A percentile compares a stretch with the other conserved stretches of the same genome.
phyloP scores from a whole-genome alignment of 2,888 invertebrate species.

The Drosophila imparisetae region DNA sequence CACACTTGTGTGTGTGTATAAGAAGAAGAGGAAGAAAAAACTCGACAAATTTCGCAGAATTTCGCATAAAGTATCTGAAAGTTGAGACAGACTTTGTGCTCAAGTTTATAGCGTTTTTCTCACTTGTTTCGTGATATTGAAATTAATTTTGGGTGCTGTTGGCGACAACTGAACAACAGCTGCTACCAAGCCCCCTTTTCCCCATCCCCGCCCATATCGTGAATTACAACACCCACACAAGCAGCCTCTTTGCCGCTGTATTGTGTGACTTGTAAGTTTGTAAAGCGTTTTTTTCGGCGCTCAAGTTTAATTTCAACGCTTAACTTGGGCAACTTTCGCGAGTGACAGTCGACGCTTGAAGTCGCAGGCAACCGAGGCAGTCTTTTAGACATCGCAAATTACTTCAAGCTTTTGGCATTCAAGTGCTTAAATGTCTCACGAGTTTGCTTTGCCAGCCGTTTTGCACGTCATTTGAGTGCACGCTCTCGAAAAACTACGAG shows the following conservation, averaged over 20 bases:
- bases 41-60: constrained; percentile 14
- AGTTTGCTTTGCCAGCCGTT: constrained; percentile 49
- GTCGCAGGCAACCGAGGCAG: constrained; percentile 29
- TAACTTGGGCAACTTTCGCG: constrained; percentile 70
- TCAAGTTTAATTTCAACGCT: constrained; percentile 78
- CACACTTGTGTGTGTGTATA: neutral
- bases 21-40: neutral
- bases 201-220: neutral
- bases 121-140: constrained; percentile 48
- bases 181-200: constrained; percentile 18
- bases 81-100: constrained; percentile 23
- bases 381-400: constrained; percentile 73
- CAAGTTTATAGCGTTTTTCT: constrained; percentile 28
- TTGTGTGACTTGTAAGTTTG: constrained; percentile 76
- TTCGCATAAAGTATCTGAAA: constrained; percentile 30
- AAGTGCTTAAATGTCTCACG: constrained; percentile 79
- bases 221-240: neutral
- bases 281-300: constrained; percentile 49
- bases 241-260: constrained; percentile 33
- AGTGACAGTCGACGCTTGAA: constrained; percentile 44
- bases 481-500: constrained; percentile 37
- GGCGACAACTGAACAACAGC: constrained; percentile 39
- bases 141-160: constrained; percentile 52
- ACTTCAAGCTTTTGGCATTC: constrained; percentile 70
- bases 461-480: constrained; percentile 64